phyloP scores from a whole-genome alignment of 2,113 vertebrate species.

The Tympanuchus pallidicinctus region DNA sequence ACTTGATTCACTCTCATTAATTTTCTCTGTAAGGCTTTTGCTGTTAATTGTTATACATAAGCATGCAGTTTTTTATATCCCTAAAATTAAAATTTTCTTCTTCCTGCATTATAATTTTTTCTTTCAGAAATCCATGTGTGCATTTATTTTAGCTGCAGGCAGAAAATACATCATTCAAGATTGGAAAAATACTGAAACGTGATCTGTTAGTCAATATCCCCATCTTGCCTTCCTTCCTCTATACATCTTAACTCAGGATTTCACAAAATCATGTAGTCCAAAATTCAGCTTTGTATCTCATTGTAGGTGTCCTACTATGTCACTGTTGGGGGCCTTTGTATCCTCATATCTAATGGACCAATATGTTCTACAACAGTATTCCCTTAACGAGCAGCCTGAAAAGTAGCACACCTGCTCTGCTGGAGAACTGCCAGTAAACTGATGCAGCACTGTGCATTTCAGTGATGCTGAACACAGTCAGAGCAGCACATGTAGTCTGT shows the following conservation, averaged over 20 bases:
- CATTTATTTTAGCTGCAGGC: neutral
- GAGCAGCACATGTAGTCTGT: neutral
- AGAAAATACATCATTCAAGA: neutral
- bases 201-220: neutral
- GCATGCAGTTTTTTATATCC: neutral
- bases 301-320: neutral
- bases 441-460: neutral
- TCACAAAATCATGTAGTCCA: neutral
- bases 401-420: constrained; percentile 19
- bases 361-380: neutral
- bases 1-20: neutral
- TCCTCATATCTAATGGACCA: neutral
- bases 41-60: neutral
- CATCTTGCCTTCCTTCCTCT: neutral
- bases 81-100: neutral
- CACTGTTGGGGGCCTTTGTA: neutral
- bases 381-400: neutral
- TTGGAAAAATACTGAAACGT: neutral
- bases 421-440: constrained; percentile 17
- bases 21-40: neutral
- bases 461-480: neutral
- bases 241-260: neutral
- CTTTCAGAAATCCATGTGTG: neutral
- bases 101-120: neutral
- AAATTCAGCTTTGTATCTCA: neutral